These are phyloP conservation scores for Listronotus bonariensis DNA, from an alignment of 1,140 invertebrate genomes.

Conservation along the genomic window DNA sequence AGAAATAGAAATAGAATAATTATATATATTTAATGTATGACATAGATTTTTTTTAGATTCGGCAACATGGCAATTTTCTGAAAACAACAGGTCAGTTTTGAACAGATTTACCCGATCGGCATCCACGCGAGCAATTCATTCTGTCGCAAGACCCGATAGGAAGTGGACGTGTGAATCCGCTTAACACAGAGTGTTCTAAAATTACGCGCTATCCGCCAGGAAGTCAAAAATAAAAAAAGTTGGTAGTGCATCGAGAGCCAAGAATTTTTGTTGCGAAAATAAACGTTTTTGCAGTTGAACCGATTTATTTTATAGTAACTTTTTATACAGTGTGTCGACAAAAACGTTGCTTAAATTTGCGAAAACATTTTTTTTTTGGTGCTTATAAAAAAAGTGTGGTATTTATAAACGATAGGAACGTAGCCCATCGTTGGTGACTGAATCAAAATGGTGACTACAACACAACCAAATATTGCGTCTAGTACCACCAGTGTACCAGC, in stretches of 20 bases:
- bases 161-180: not conserved
- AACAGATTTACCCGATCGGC: conserved; percentile 19
- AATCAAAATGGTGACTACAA: conserved; percentile 20
- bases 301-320: too few relatives aligned
- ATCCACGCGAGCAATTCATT: conserved; percentile 26
- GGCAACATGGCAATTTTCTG: conserved; percentile 20
- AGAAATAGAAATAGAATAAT: too few relatives aligned
- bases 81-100: conserved; percentile 34
- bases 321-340: too few relatives aligned
- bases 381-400: too few relatives aligned
- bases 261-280: too few relatives aligned
- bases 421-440: too few relatives aligned
- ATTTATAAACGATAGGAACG: too few relatives aligned
- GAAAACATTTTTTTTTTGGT: too few relatives aligned
- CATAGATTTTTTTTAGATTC: not conserved
- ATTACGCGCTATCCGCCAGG: not conserved
- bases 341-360: too few relatives aligned
- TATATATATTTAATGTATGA: too few relatives aligned
- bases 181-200: not conserved
- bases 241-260: not conserved
- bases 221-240: not conserved
- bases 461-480: conserved; percentile 2
- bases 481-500: conserved; percentile 18
- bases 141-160: not conserved
- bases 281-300: too few relatives aligned